phyloP scores from a whole-genome alignment of 1,140 invertebrate genomes.

The Meteorus sp. region DNA sequence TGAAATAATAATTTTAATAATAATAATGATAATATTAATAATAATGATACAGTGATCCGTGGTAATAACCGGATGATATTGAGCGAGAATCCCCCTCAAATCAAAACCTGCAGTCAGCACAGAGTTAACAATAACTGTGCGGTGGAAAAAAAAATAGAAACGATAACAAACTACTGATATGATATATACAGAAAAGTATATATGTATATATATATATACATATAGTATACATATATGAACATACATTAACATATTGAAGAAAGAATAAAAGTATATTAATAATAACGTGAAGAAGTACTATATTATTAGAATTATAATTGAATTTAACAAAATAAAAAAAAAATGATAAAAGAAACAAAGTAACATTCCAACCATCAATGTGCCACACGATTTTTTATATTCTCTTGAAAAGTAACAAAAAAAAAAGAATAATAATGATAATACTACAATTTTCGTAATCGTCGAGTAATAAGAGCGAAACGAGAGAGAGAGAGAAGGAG shows the following conservation, averaged over 20 bases:
- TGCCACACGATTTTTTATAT: constrained; percentile 61
- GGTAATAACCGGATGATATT: no score
- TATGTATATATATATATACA: constrained; percentile 40
- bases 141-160: constrained; percentile 54
- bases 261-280: constrained; percentile 52
- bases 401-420: constrained; percentile 46
- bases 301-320: constrained; percentile 48
- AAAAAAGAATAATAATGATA: constrained; percentile 18
- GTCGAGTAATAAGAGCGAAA: constrained; percentile 16
- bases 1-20: no score
- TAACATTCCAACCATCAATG: constrained; percentile 61
- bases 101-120: constrained; percentile 58
- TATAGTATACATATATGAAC: constrained; percentile 43
- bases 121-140: constrained; percentile 50
- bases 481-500: constrained; percentile 6
- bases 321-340: constrained; percentile 35
- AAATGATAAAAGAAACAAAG: constrained; percentile 42
- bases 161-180: constrained; percentile 53
- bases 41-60: no score
- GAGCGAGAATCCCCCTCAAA: constrained; percentile 49
- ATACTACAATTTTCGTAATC: constrained; percentile 23
- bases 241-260: constrained; percentile 21
- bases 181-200: constrained; percentile 45
- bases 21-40: no score
- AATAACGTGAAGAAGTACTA: constrained; percentile 54